Percentiles rank a stretch among this genome's conserved stretches.
These are phyloP conservation scores for Clavelina lepadiformis DNA, from an alignment of 23 tunicate genomes.

Conservation along the genomic window DNA sequence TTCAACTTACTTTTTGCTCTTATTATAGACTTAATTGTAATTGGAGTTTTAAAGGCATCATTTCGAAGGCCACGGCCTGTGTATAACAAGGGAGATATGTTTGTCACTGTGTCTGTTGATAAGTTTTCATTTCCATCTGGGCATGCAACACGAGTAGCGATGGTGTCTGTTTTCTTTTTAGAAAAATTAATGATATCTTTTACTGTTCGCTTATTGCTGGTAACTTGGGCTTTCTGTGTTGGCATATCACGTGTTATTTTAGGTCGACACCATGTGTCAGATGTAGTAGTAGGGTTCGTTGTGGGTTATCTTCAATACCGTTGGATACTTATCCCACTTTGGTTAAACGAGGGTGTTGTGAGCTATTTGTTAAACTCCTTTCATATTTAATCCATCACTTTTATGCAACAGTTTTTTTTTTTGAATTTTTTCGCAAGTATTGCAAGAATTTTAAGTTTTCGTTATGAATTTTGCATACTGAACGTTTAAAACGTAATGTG, in stretches of 20 bases:
- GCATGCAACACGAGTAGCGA: conserved; percentile 67
- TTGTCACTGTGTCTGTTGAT: conserved; percentile 66
- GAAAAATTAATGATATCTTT: conserved; percentile 26
- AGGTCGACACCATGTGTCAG: conserved; percentile 70
- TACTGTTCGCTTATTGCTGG: conserved; percentile 8
- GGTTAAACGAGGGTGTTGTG: too few species aligned
- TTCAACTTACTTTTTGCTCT: conserved; percentile 57
- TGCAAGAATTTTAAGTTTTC: too few species aligned
- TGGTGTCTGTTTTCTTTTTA: conserved; percentile 38
- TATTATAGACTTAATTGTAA: conserved; percentile 34
- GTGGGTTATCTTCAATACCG: conserved; percentile 52
- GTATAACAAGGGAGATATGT: conserved; percentile 74
- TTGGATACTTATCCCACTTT: conserved; percentile 18
- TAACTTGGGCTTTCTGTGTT: conserved; percentile 51
- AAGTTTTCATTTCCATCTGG: conserved; percentile 82
- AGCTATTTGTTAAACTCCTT: too few species aligned
- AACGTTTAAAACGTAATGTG: too few species aligned
- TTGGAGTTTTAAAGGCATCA: conserved; percentile 30
- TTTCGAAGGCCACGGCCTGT: conserved; percentile 49
- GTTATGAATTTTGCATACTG: too few species aligned
- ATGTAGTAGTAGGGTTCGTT: conserved; percentile 63
- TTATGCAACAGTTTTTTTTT: too few species aligned
- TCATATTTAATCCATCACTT: too few species aligned
- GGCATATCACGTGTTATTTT: conserved; percentile 61
- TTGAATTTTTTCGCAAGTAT: too few species aligned